A percentile compares a stretch with the other conserved stretches of the same genome.
Evolutionary conservation across 2,113 vertebrate species (phyloP).

Genomic region (Cynoglossus semilaevis): DNA sequence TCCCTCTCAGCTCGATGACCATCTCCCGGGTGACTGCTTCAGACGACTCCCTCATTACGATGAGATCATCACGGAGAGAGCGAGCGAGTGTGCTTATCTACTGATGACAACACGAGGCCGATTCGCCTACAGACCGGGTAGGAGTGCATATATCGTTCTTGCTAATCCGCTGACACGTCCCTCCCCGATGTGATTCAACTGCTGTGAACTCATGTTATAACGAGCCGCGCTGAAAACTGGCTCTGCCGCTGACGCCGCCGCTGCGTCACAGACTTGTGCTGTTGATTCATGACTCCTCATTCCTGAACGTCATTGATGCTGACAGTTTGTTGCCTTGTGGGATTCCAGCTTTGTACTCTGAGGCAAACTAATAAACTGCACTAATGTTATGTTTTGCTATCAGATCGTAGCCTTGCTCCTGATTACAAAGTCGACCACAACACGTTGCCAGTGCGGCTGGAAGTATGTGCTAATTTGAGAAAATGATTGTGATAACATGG

Average conservation of each 20-base stretch:
- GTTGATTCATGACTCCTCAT: slow-evolving; percentile 64
- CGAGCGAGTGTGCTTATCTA: slow-evolving; percentile 59
- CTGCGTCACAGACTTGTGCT: slow-evolving; percentile 35
- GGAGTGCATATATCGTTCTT: slow-evolving; percentile 29
- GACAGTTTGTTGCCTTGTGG: slow-evolving; percentile 57
- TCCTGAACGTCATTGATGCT: slow-evolving; percentile 67
- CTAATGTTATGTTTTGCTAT: slow-evolving; percentile 68
- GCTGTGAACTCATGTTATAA: slow-evolving; percentile 20
- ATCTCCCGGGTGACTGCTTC: slow-evolving; percentile 70
- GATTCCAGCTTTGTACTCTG: slow-evolving; percentile 55
- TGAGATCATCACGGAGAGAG: slow-evolving; percentile 56
- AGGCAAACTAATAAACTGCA: slow-evolving; percentile 58
- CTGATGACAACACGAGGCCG: slow-evolving; percentile 62
- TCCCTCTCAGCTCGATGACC: slow-evolving; percentile 66
- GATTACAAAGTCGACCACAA: slow-evolving; percentile 53
- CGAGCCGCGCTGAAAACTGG: slow-evolving; percentile 29
- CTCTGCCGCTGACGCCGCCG: slow-evolving; percentile 13
- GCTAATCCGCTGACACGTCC: slow-evolving; percentile 13
- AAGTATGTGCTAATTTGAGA: slow-evolving; percentile 60
- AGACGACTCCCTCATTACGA: slow-evolving; percentile 71
- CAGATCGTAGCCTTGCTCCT: slow-evolving; percentile 44
- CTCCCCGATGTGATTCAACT: slow-evolving; percentile 15
- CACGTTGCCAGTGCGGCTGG: slow-evolving; percentile 45
- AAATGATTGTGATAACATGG: slow-evolving; percentile 60
- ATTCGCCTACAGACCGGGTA: slow-evolving; percentile 30